Base-by-base conservation (phyloP, 2,888 invertebrate species). In the Oxyteleia sp. region DNA sequence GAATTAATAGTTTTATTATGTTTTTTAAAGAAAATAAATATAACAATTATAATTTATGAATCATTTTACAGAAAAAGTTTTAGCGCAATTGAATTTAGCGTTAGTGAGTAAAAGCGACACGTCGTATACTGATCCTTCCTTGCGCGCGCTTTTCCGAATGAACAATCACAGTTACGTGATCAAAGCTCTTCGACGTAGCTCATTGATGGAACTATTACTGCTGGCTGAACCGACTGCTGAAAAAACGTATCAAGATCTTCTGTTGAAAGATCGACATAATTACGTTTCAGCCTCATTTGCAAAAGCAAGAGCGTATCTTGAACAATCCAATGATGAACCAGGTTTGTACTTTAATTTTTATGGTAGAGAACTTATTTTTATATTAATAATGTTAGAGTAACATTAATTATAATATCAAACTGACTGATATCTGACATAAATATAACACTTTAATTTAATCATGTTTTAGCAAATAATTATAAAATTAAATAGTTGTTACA, bases 131-230 rank as follows among this genome's bases (percentile, higher is more conserved):
- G 99, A 99, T 91, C 94, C 95, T 47, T 97, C 97, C 2, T 95
- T 99, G 13, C 96, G 97, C 88, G 97, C 98, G 5, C 95, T 99
- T 66, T 99, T 99, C 91, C 95, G 98, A 80, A 94, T 99, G 47
- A 99, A 99, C 93, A 99, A 99, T 93, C 98, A 97, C 86, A 96
- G 98, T 93, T 98, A 99, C 91, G 96, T 99, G 82, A 94, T 98
- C n/a, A 98, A 98, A 94, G 97, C 98, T 8, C 94, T 99, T 20
- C 97, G 97, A 88, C 95, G 98, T 87, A 98, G 97, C 79, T 96
- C 96, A 16, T 94, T 99, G 2, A 94, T 99, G 90, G 97, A 98
- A 87, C 94, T 98, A 72, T 95, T 99, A 57, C 94, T 95, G 82
- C 94, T 97, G 79, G 96, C 97, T 0, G 98, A 98, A 92, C 96